These are phyloP conservation scores for Philonicus albiceps DNA, from an alignment of 2,888 invertebrate genomes.

Conservation along the genomic window DNA sequence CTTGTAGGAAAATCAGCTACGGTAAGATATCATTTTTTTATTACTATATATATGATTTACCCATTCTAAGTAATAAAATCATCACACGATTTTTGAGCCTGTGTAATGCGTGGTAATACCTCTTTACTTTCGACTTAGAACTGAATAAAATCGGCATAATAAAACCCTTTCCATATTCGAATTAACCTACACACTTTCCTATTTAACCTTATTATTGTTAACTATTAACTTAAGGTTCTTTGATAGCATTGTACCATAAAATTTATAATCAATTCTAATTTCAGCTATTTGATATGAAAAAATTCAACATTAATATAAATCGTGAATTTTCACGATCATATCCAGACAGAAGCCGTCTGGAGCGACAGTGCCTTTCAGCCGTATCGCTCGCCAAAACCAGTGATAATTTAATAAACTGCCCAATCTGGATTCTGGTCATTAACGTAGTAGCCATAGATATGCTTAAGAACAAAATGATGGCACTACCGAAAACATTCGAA, in stretches of 20 bases:
- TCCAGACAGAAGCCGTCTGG: conserved; percentile 73
- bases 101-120: no score
- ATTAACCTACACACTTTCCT: no score
- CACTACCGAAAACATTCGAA: conserved; percentile 54
- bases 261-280: conserved; percentile 46
- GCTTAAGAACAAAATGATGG: conserved; percentile 72
- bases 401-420: conserved; percentile 73
- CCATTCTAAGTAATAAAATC: background rate
- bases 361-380: conserved; percentile 75
- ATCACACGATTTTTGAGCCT: no score
- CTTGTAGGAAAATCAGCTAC: conserved; percentile 71
- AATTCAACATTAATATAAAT: conserved; percentile 73
- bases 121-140: no score
- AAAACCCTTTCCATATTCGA: no score
- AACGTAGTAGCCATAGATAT: conserved; percentile 81
- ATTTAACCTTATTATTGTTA: no score
- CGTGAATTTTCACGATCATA: conserved; percentile 73
- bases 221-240: no score
- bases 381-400: conserved; percentile 76
- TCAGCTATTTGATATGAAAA: conserved; percentile 76
- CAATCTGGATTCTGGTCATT: conserved; percentile 81
- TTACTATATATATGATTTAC: background rate
- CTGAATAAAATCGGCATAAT: no score
- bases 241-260: background rate
- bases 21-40: conserved; percentile 60